Base-by-base conservation (phyloP, 2,888 invertebrate genomes). In the Drosophila diplacantha region DNA sequence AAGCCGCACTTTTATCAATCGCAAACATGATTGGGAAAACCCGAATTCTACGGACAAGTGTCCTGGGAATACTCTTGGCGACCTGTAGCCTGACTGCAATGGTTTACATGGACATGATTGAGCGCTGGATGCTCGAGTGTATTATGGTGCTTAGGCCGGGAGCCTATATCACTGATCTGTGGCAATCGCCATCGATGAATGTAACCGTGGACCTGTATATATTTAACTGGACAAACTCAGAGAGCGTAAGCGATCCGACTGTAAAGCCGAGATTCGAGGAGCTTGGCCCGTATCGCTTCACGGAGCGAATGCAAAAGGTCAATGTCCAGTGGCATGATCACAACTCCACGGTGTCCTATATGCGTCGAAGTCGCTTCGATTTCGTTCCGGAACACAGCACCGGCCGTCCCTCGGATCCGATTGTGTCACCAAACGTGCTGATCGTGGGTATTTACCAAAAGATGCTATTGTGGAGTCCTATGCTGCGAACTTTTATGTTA, bases 171-270 rank as follows among this genome's bases (percentile, higher is more conserved):
- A 68, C 66, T 2, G 72, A 74, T 34, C 67, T 86, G 16, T 96
- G 96, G 96, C 89, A 90, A 75, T 91, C 90, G 31, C 92, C 93
- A 0, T 89, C 90, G 0, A 85, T 93, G 12, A 91, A 92, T 0
- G 85, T 93, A 2, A 89, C 86, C 69, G 86, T 93, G 50, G 92
- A 93, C 73, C 88, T 94, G 44, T 93, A 91, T 83, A 89, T 94
- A 69, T 94, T 92, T 86, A 94, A 94, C 86, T 94, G 94, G 94
- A 94, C 94, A 5, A 94, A 94, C 85, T 90, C 93, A 0, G 90
- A 92, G 7, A 89, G 91, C 39, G 90, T 91, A 39, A 89, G 90
- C 0, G 90, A 90, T 71, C 88, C 86, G 1, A 75, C 81, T 5
- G 69, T 78, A 0, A 92, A 92, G 72, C 92, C 92, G 0, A 88